Evolutionary conservation across 2,797 vertebrate species (phyloP), one percentile per base, ranked within the genome.

Genomic region (Arrhamphus sclerolepis): DNA sequence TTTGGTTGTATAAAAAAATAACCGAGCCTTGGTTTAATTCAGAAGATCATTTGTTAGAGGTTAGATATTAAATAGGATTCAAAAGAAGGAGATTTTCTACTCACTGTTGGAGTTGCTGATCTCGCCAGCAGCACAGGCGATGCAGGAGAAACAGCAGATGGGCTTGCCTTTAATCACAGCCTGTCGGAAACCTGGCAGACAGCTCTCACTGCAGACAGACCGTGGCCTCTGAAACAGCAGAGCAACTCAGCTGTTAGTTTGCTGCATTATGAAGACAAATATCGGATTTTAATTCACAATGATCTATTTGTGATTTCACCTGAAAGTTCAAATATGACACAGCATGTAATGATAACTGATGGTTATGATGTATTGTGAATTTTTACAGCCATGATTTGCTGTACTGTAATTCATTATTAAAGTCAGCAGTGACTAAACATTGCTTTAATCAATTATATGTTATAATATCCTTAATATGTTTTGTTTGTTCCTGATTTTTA

Each of bases 191-290:
- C 92, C 92, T 65, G 87, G 77, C 1, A 18, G 65, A 56, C 92
- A 93, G 46, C 86, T 91, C 48, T 90, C 80, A 83, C 90, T 93
- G 72, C 92, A 93, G 59, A 91, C 82, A 39, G 92, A 92, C 53
- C 19, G 61, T 0, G 91, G 90, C 71, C 56, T 91, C 92, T 93
- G 72, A 2, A 81, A 82, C 39, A 78, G 19, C 34, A 82, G 4
- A 54, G 81, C 7, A 66, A 60, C 17, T 34, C 24, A 48, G 58
- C 1, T 58, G 8, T 61, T 22, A 53, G 9, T 49, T n/a, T 41
- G 2, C 31, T 55, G 2, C 6, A 17, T 0, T 29, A 10, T 10
- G 1, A 34, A 28, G 48, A 13, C 6, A 38, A 16, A 46, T 1
- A 8, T 13, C 5, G 14, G 1, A 1, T 44, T 14, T 34, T 17